A percentile compares a stretch with the other conserved stretches of the same genome.
phyloP scores from a whole-genome alignment of 2,797 vertebrate species.

The Chelidonichthys spinosus region DNA sequence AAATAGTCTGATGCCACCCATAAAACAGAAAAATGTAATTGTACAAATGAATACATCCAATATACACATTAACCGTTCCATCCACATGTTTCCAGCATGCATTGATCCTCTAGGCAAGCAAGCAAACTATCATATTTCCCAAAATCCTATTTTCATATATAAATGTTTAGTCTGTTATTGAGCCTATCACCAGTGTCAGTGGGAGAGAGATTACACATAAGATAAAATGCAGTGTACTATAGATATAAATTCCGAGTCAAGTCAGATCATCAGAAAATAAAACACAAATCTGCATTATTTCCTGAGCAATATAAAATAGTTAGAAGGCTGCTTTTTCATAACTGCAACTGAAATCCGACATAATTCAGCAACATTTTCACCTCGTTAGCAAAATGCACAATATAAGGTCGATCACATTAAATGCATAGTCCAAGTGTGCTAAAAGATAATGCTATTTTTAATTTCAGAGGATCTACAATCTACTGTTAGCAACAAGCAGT shows the following conservation, averaged over 20 bases:
- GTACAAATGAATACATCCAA: background rate
- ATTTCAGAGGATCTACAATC: background rate
- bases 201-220: background rate
- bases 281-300: background rate
- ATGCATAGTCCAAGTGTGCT: background rate
- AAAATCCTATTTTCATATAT: background rate
- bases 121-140: background rate
- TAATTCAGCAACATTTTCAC: background rate
- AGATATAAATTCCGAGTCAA: background rate
- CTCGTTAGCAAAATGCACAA: conserved; percentile 16
- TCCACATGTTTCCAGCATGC: background rate
- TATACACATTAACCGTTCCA: background rate
- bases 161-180: background rate
- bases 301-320: background rate
- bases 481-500: background rate
- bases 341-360: background rate
- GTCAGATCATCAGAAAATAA: background rate
- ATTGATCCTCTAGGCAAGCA: background rate
- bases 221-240: background rate
- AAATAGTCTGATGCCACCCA: background rate
- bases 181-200: background rate
- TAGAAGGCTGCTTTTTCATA: background rate
- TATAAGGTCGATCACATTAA: conserved; percentile 11
- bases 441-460: background rate
- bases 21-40: background rate